Conservation (phyloP, 1,140 invertebrate species). For the Latrodectus geometricus region DNA sequence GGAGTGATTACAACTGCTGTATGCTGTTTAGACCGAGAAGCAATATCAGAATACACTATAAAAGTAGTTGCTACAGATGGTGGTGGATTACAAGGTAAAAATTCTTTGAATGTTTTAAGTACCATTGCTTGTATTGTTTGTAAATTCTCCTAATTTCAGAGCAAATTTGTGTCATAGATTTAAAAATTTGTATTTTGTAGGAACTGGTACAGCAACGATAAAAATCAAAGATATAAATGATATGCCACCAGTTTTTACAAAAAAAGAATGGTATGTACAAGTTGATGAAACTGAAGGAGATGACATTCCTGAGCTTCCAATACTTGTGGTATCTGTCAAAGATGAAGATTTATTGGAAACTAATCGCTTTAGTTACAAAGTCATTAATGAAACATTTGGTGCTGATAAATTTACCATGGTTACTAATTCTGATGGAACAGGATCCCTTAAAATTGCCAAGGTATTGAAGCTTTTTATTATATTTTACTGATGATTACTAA, state of each 20-base stretch:
- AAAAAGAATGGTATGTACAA: conserved; percentile 95
- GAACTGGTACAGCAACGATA: conserved; percentile 66
- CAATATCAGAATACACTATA: conserved; percentile 96
- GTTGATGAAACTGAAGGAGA: conserved; percentile 97
- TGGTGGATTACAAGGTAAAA: conserved; percentile 65
- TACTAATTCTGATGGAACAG: conserved; percentile 93
- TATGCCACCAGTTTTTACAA: conserved; percentile 95
- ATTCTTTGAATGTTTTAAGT: neutral
- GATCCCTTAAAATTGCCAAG: conserved; percentile 93
- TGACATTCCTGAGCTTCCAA: conserved; percentile 92
- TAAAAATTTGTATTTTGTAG: conserved; percentile 29
- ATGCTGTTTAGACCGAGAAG: conserved; percentile 91
- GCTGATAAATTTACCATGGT: conserved; percentile 98
- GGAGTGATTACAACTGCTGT: conserved; percentile 95
- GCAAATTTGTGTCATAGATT: too few relatives aligned
- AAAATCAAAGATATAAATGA: conserved; percentile 67
- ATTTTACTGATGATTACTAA: neutral
- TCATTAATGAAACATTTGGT: conserved; percentile 93
- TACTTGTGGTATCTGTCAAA: conserved; percentile 92
- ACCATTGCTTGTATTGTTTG: neutral
- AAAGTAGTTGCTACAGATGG: conserved; percentile 77
- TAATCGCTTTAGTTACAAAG: conserved; percentile 96
- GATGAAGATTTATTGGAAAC: conserved; percentile 89
- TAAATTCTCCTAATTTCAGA: neutral
- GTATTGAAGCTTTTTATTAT: conserved; percentile 20